A percentile compares a stretch with the other conserved stretches of the same genome.
Evolutionary conservation across 1,140 invertebrate species (phyloP).

Genomic region (Drosophila seguyi): DNA sequence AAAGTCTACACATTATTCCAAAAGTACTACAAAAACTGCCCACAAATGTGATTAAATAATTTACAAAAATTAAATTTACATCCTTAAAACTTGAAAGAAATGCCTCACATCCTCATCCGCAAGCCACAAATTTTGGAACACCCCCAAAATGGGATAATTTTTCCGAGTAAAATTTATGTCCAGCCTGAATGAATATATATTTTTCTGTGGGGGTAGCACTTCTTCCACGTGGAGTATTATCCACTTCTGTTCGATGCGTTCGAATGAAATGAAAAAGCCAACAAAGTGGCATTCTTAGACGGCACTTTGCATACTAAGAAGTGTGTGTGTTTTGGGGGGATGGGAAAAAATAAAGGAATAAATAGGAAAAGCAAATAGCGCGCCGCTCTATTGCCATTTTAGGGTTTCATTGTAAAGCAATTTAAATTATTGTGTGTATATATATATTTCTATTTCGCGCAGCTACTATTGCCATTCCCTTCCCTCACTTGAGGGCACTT

Average conservation of each 20-base stretch:
- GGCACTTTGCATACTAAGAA: conserved; percentile 78
- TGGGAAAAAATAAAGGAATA: conserved; percentile 22
- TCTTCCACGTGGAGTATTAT: conserved; percentile 34
- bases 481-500: not conserved
- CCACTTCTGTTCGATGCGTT: conserved; percentile 63
- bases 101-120: too few relatives aligned
- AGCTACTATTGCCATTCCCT: conserved; percentile 31
- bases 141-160: conserved; percentile 1
- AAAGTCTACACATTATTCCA: too few relatives aligned
- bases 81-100: not conserved
- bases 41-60: too few relatives aligned
- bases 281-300: conserved; percentile 54
- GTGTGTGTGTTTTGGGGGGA: not conserved
- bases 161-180: not conserved
- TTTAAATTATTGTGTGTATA: conserved; percentile 83
- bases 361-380: conserved; percentile 77
- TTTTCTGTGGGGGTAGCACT: not conserved
- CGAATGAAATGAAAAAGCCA: conserved; percentile 51
- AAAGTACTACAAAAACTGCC: too few relatives aligned
- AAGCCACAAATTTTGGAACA: not conserved
- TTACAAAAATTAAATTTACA: not conserved
- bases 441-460: conserved; percentile 70
- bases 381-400: conserved; percentile 78
- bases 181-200: conserved; percentile 2
- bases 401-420: conserved; percentile 84